Base-by-base conservation (phyloP, 2,888 invertebrate species). In the Chaetogeoica ovagalla region DNA sequence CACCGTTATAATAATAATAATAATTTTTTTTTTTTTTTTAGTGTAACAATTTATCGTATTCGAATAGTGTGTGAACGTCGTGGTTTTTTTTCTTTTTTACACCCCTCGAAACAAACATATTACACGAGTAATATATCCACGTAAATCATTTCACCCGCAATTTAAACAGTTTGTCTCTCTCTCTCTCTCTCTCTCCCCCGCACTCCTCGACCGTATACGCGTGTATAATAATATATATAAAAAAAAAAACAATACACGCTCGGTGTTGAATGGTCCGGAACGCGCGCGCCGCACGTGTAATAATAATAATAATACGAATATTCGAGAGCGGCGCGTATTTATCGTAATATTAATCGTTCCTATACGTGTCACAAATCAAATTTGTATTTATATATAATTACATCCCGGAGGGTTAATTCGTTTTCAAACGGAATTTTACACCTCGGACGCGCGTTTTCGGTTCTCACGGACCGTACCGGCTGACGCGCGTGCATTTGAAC, bases 311-410 rank as follows among this genome's bases (percentile, higher is more conserved):
- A 30, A 30, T 30, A 30, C 1, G 30, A 30, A 4, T 30, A 30
- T 30, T 30, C 30, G 30, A 30, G 30, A 30, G 30, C 30, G 30
- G 30, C 30, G 30, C 30, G 30, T 30, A 30, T 30, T 30, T 30
- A 43, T 39, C 43, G 21, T 71, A 39, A 23, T 68, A 68, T 77
- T 77, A 77, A 77, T 70, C 69, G 69, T 69, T 70, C 17, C 21
- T 30, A 70, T 77, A 70, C 70, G 77, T 70, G 77, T 77, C 70
- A 62, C 60, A 77, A 70, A 77, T 63, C 62, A 63, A 70, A 77
- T 30, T 30, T 4, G 30, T 30, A 30, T 30, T 2, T 30, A 30
- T 30, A 30, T 30, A 30, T 30, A 30, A 30, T 77, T 77, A 70
- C 39, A 62, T 4, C 52, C 69, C 43, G 19, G 37, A 37, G 69